phyloP scores from a whole-genome alignment of 2,888 invertebrate species.

The Cerastoderma edule region DNA sequence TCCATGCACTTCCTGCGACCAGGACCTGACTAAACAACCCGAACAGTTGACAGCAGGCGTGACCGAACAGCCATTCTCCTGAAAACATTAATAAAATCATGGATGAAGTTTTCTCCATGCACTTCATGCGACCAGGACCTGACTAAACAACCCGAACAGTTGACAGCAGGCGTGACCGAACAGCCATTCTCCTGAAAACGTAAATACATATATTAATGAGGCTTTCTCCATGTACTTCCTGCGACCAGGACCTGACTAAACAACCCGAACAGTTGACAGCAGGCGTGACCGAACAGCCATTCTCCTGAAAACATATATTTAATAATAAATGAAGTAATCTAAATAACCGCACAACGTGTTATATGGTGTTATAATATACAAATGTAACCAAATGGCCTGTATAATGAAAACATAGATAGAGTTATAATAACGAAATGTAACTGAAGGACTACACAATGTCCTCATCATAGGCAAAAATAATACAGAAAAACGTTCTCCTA shows the following conservation, averaged over 20 bases:
- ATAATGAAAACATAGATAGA: no score
- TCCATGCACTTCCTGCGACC: conserved; percentile 59
- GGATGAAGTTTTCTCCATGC: conserved; percentile 59
- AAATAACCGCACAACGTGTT: no score
- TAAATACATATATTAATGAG: no score
- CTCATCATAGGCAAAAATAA: no score
- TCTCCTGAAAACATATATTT: conserved; percentile 63
- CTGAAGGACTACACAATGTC: no score
- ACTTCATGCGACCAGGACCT: conserved; percentile 57
- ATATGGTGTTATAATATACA: no score
- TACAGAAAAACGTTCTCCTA: no score
- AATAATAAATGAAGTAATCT: no score
- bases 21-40: conserved; percentile 60
- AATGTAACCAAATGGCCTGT: no score
- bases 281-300: conserved; percentile 60
- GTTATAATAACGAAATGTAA: no score
- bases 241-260: conserved; percentile 60
- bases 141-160: conserved; percentile 58
- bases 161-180: conserved; percentile 62
- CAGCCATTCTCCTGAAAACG: conserved; percentile 64
- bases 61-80: conserved; percentile 63
- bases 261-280: conserved; percentile 63
- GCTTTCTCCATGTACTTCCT: conserved; percentile 57
- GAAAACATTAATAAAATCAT: no score
- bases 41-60: conserved; percentile 61